Evolutionary conservation across 1,140 invertebrate genomes (phyloP).

Genomic region (Saccostrea cuccullata): DNA sequence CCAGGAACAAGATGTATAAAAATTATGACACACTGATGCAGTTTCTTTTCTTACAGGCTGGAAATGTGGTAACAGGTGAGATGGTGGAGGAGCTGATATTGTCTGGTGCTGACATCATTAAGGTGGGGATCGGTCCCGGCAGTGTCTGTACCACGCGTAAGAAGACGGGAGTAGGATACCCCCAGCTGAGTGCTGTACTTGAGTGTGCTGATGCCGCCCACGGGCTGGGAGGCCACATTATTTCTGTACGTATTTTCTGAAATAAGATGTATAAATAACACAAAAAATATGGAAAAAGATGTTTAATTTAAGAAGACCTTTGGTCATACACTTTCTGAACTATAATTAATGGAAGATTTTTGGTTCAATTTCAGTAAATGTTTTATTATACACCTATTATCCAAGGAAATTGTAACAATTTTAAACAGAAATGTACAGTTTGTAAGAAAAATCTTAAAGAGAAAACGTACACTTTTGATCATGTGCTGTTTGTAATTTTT

Average conservation of each 20-base stretch:
- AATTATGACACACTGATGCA: too few relatives aligned
- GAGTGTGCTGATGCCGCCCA: constrained; percentile 98
- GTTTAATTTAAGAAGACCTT: too few relatives aligned
- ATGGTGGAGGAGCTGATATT: constrained; percentile 97
- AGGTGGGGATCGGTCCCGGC: constrained; percentile 97
- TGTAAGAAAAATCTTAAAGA: too few relatives aligned
- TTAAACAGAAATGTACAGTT: too few relatives aligned
- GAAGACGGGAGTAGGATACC: constrained; percentile 96
- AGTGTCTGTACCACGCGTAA: constrained; percentile 96
- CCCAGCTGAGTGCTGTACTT: constrained; percentile 94
- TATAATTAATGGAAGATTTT: too few relatives aligned
- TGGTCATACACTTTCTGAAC: too few relatives aligned
- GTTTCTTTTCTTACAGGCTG: constrained; percentile 84
- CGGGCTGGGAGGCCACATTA: constrained; percentile 84
- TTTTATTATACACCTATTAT: too few relatives aligned
- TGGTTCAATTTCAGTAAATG: too few relatives aligned
- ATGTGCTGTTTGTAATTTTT: too few relatives aligned
- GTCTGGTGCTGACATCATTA: constrained; percentile 96
- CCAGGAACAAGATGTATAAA: too few relatives aligned
- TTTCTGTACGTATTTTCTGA: constrained; percentile 82
- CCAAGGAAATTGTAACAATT: too few relatives aligned
- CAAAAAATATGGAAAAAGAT: not conserved
- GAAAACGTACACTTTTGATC: too few relatives aligned
- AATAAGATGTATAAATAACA: not conserved
- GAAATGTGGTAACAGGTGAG: constrained; percentile 97